Evolutionary conservation across 2,113 vertebrate species (phyloP), one percentile per base, ranked within the genome.

Genomic region (Panthera tigris): DNA sequence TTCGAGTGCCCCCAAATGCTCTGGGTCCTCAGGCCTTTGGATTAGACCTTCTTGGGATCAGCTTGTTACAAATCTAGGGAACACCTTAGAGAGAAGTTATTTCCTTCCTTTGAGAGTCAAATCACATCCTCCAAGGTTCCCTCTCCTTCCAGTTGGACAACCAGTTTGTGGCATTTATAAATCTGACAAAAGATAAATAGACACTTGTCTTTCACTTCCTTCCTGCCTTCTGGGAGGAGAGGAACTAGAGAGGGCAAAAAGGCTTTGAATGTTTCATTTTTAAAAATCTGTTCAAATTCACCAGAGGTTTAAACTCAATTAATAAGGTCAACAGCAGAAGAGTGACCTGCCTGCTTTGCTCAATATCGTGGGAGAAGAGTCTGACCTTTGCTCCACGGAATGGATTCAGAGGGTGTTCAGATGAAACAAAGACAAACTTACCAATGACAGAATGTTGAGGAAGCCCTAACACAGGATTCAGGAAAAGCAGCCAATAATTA

Each of bases 301-400:
- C 92, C 50, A 36, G 96, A 82, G 87, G 27, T 94, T 76, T 97
- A 97, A 97, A 96, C 88, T 94, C 95, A 97, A 81, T 98, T 97
- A 98, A 93, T 89, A 94, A 96, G 95, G 84, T 95, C 76, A 48
- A 57, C 71, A 52, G 50, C n/a, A 88, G 74, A 89, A 92, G 50
- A 85, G 69, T 92, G 94, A 95, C 92, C 73, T 95, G 41, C 65
- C 85, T 65, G 33, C 33, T 91, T 95, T 73, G 83, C 21, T 95
- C 95, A 94, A 7, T 92, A 94, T 94, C 71, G 15, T 88, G 57
- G 69, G 89, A 89, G 92, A 97, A 21, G 41, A 76, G 36, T 55
- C 52, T 90, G 92, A 66, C 92, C 84, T 95, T 69, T 88, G 39
- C 25, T 79, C 41, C 63, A 27, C 7, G 33, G 25, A 29, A 83